Evolutionary conservation across 2,888 invertebrate species (phyloP).

Genomic region (Beris morrisii): DNA sequence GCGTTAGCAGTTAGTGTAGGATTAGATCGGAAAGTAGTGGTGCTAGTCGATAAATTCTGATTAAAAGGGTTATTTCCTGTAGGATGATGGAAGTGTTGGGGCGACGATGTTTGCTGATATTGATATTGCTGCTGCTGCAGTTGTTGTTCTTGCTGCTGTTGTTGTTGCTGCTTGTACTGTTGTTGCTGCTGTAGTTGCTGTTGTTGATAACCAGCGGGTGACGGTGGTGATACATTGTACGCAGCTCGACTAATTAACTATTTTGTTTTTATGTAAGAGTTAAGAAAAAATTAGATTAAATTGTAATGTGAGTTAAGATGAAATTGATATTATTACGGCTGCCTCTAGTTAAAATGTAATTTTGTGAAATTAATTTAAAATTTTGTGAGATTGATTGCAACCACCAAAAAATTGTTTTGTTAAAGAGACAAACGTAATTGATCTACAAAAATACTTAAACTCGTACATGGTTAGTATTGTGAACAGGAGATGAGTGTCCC

Average conservation of each 20-base stretch:
- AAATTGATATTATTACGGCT: too few relatives aligned
- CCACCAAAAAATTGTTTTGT: not conserved
- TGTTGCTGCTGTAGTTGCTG: constrained; percentile 29
- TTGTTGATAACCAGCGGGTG: constrained; percentile 48
- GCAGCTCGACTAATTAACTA: constrained; percentile 52
- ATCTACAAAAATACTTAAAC: constrained; percentile 6
- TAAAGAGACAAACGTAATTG: not conserved
- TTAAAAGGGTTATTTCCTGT: constrained; percentile 19
- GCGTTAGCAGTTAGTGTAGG: constrained; percentile 57
- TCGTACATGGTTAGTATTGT: constrained; percentile 53
- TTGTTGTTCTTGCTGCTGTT: constrained; percentile 32
- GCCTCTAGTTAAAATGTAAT: not conserved
- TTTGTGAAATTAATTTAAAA: not conserved
- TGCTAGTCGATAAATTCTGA: constrained; percentile 19
- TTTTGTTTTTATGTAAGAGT: constrained; percentile 5
- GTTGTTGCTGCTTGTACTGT: constrained; percentile 24
- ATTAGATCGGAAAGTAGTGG: constrained; percentile 50
- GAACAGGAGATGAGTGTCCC: constrained; percentile 36
- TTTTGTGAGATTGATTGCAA: not conserved
- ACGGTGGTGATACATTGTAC: constrained; percentile 50
- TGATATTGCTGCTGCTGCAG: constrained; percentile 49
- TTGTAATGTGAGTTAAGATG: not conserved
- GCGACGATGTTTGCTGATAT: constrained; percentile 54
- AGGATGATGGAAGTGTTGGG: constrained; percentile 46
- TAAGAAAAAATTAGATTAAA: constrained; percentile 2